Base-by-base conservation (phyloP, 2,888 invertebrate species). In the Nomada hirtipes region DNA sequence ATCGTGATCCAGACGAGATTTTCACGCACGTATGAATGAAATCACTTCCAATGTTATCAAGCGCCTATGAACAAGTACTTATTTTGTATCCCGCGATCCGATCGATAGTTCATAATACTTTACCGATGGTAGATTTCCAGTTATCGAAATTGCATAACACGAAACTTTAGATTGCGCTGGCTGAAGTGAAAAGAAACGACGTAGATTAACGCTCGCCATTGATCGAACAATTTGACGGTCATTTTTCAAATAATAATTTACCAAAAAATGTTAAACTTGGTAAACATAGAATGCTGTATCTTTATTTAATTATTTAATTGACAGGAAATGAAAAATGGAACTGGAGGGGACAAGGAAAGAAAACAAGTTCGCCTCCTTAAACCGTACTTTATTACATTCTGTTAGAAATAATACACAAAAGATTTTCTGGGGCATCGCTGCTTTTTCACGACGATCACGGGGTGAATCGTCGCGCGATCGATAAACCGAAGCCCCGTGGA, bases 371-470 rank as follows among this genome's bases (percentile, higher is more conserved):
- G 23, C 70, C 68, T 79, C 79, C 83, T 86, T 85, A 83, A 87
- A 87, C 78, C 76, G 76, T 86, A 84, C 83, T 92, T 93, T 93
- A 92, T 93, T 93, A 92, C 91, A 93, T 92, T 92, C 91, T 81
- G 92, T 92, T 91, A 91, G 91, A 93, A 92, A 93, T 92, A 91
- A 93, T 93, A 92, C 92, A 93, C 92, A 92, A 92, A 92, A 82
- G 84, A 76, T 83, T 87, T 44, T 79, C 70, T 68, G 79, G 79
- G 69, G 74, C 72, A 68, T 82, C 83, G 88, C 84, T 87, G 82
- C 81, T 86, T 10, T 85, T 83, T 78, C 78, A 71, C 74, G 68
- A 73, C 76, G 73, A 47, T 75, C 36, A 78, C 70, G 70, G 61
- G 53, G 65, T 52, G 69, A 70, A 65, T 72, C 59, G 53, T 77